Percentiles rank a stretch among this genome's conserved stretches.
These are phyloP conservation scores for Mycteria americana DNA, from an alignment of 2,797 vertebrate genomes.

Conservation along the genomic window DNA sequence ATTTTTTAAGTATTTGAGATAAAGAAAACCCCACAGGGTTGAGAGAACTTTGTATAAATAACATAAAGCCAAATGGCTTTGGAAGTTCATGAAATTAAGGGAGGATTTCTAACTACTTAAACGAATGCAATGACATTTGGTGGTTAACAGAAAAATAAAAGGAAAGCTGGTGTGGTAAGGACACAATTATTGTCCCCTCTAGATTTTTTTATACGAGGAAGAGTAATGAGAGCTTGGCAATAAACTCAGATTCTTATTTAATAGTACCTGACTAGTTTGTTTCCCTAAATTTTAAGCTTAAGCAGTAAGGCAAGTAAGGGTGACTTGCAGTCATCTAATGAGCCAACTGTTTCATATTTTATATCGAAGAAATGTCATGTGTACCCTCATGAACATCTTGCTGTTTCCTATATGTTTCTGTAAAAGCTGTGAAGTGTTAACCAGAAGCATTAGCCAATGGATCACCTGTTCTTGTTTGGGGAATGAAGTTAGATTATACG, in stretches of 20 bases:
- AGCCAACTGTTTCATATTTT: neutral
- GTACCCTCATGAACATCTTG: rapidly evolving
- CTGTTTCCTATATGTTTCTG: neutral
- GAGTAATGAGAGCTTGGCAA: neutral
- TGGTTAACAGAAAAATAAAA: neutral
- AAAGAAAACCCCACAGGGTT: neutral
- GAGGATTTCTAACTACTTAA: neutral
- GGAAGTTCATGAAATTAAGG: neutral
- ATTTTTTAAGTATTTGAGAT: neutral
- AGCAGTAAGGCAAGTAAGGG: neutral
- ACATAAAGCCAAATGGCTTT: neutral
- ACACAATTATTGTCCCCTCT: neutral
- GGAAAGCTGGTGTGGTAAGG: neutral
- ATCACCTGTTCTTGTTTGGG: neutral
- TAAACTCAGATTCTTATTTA: neutral
- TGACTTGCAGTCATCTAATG: neutral
- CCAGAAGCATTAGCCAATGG: rapidly evolving
- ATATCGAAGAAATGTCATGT: neutral
- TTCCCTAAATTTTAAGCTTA: neutral
- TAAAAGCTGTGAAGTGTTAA: neutral
- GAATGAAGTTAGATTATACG: too few species aligned
- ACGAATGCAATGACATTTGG: neutral
- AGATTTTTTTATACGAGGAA: neutral
- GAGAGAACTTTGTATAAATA: neutral
- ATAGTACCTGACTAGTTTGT: neutral